phyloP scores from a whole-genome alignment of 2,797 vertebrate genomes.

The Florisuga fusca region DNA sequence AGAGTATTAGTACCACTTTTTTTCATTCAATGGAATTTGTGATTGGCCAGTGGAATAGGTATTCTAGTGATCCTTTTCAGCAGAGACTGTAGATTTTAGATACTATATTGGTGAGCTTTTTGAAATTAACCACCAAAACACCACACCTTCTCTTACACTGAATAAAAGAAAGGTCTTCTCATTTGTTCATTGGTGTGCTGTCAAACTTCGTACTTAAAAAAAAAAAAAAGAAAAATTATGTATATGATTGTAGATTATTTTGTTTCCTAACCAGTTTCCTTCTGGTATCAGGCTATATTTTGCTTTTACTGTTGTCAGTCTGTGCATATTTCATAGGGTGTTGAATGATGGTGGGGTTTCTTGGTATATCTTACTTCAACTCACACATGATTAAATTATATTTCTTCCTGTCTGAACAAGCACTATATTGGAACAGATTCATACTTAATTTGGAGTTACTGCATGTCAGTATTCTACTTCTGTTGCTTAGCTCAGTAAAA shows the following conservation, averaged over 20 bases:
- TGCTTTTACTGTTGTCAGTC: neutral
- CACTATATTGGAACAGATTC: slow-evolving; percentile 52
- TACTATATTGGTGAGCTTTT: neutral
- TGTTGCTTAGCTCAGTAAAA: slow-evolving; percentile 5
- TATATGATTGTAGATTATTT: neutral
- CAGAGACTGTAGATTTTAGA: neutral
- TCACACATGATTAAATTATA: slow-evolving; percentile 66
- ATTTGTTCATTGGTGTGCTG: neutral
- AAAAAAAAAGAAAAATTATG: neutral
- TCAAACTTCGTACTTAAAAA: neutral
- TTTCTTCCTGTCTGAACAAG: slow-evolving; percentile 72
- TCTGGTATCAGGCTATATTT: neutral
- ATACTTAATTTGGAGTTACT: neutral
- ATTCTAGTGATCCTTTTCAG: neutral
- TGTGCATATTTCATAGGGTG: slow-evolving; percentile 39
- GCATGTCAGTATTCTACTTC: slow-evolving; percentile 17
- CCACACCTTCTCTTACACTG: neutral
- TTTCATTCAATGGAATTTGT: neutral
- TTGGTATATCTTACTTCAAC: slow-evolving; percentile 47
- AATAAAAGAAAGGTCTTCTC: neutral
- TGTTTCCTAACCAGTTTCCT: neutral
- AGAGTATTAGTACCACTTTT: neutral
- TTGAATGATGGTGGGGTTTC: slow-evolving; percentile 31
- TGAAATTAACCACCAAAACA: neutral
- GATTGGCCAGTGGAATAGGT: neutral